phyloP scores from a whole-genome alignment of 2,113 vertebrate species.

The Esox niger region DNA sequence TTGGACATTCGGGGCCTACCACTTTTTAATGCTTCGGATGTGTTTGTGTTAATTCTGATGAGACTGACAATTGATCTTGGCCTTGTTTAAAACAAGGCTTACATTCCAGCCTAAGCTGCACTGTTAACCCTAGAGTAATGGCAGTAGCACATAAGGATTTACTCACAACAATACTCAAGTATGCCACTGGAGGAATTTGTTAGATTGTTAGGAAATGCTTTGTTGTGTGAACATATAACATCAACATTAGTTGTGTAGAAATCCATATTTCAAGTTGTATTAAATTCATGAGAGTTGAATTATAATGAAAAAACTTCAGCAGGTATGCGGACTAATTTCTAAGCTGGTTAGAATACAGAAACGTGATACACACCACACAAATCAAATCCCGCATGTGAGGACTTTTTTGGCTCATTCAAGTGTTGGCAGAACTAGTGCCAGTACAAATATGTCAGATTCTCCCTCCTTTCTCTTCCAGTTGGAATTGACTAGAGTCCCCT shows the following conservation, averaged over 20 bases:
- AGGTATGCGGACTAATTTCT: neutral
- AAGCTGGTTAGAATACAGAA: slow-evolving; percentile 5
- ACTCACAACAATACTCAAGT: neutral
- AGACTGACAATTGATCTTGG: neutral
- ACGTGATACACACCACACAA: slow-evolving; percentile 37
- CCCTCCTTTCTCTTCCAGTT: slow-evolving; percentile 39
- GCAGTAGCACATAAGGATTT: neutral
- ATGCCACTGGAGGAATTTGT: neutral
- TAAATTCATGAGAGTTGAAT: neutral
- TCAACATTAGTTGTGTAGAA: neutral
- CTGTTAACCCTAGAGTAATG: neutral
- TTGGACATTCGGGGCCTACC: too few species aligned
- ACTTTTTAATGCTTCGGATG: neutral
- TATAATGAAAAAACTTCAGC: neutral
- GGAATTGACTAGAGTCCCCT: slow-evolving; percentile 58
- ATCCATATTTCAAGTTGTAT: neutral
- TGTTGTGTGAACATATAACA: too few species aligned
- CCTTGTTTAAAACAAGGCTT: neutral
- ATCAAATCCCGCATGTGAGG: slow-evolving; percentile 35
- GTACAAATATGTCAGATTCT: slow-evolving; percentile 41
- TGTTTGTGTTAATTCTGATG: neutral
- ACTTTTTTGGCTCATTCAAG: slow-evolving; percentile 48
- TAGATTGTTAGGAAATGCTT: neutral
- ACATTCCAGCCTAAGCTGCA: neutral
- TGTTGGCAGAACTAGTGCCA: slow-evolving; percentile 46